Conservation (phyloP, 1,140 invertebrate species). For the Danaus melanippus region DNA sequence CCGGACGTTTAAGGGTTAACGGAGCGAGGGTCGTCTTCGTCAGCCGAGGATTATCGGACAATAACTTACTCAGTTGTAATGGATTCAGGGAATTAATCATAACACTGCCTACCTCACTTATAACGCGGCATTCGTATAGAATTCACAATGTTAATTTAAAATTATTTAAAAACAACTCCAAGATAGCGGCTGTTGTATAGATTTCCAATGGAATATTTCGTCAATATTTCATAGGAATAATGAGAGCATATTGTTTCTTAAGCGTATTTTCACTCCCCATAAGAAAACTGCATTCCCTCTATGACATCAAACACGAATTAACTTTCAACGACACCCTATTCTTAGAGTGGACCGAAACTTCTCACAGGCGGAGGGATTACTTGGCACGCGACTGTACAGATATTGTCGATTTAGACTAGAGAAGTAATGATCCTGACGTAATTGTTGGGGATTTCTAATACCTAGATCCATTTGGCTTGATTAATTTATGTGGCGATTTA, state of each 20-base stretch:
- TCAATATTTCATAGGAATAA: no score
- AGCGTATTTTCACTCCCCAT: slow-evolving; percentile 3
- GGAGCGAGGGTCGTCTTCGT: slow-evolving; percentile 47
- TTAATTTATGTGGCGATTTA: slow-evolving; percentile 21
- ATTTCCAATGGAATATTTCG: no score
- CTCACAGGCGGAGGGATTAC: slow-evolving; percentile 62
- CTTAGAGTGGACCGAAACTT: slow-evolving; percentile 43
- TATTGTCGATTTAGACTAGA: slow-evolving; percentile 63
- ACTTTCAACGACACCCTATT: slow-evolving; percentile 54
- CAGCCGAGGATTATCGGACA: slow-evolving; percentile 34
- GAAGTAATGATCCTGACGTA: slow-evolving; percentile 56
- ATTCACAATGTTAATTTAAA: no score
- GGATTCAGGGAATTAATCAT: no score
- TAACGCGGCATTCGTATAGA: no score
- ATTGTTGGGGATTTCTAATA: slow-evolving; percentile 46
- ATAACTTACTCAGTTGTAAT: slow-evolving; percentile 4
- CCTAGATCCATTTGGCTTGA: slow-evolving; percentile 43
- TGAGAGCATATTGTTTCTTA: no score
- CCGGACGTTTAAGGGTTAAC: slow-evolving; percentile 53
- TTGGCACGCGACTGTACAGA: slow-evolving; percentile 59
- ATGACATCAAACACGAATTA: slow-evolving; percentile 66
- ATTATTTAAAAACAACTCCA: no score
- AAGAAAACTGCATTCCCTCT: slow-evolving; percentile 52
- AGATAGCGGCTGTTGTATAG: no score
- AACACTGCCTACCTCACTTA: no score